A percentile compares a stretch with the other conserved stretches of the same genome.
Conservation (phyloP, 1,140 invertebrate genomes). For the Portunus trituberculatus region DNA sequence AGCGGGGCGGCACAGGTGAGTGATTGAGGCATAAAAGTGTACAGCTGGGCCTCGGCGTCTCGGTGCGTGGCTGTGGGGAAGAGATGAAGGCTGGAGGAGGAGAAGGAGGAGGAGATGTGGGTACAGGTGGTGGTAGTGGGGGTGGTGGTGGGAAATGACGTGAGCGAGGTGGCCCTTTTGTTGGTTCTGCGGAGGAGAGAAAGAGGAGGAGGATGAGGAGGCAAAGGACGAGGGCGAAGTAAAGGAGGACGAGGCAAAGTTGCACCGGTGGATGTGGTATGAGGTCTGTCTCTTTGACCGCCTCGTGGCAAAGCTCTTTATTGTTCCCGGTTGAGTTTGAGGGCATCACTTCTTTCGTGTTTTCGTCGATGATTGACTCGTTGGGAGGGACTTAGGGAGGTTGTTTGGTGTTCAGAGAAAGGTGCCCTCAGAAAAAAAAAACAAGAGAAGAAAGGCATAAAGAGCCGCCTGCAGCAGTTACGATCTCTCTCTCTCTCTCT, state of each 20-base stretch:
- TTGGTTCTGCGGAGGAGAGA: background rate
- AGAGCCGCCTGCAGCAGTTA: background rate
- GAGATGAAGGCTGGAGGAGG: background rate
- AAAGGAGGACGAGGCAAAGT: background rate
- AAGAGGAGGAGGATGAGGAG: background rate
- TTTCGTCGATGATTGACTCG: background rate
- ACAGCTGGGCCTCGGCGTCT: constrained; percentile 8
- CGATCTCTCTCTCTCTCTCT: constrained; percentile 12
- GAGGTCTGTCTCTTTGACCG: background rate
- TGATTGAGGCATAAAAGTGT: constrained; percentile 49
- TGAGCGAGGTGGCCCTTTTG: background rate
- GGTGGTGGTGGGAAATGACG: background rate
- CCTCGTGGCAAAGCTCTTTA: background rate
- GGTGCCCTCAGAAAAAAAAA: background rate
- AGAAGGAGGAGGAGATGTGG: too few species aligned
- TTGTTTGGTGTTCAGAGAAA: background rate
- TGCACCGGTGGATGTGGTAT: background rate
- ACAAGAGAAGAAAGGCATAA: background rate
- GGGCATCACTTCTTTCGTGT: background rate
- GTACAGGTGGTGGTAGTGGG: background rate
- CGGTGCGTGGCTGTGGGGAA: background rate
- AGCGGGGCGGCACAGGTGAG: background rate
- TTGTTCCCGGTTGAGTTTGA: background rate
- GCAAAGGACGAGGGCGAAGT: background rate
- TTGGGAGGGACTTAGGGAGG: constrained; percentile 7